phyloP scores from a whole-genome alignment of 2,113 vertebrate species.

The Theristicus caerulescens region DNA sequence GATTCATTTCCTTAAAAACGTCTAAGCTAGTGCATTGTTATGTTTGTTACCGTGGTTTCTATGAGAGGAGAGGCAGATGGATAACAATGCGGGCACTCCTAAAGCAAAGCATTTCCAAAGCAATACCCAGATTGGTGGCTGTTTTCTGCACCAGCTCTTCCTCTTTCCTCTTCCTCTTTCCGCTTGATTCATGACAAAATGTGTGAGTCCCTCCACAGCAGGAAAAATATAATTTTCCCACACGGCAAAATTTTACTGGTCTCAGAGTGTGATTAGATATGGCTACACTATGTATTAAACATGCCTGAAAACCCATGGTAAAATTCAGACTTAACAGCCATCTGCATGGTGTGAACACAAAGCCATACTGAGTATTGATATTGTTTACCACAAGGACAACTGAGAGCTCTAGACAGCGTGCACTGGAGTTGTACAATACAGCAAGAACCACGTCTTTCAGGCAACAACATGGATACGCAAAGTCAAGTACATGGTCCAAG shows the following conservation, averaged over 20 bases:
- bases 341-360: not conserved
- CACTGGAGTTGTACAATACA: not conserved
- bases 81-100: not conserved
- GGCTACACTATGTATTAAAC: not conserved
- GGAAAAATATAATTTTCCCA: not conserved
- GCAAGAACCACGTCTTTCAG: not conserved
- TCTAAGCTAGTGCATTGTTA: conserved; percentile 8
- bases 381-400: rapidly evolving
- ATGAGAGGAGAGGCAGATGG: not conserved
- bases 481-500: not conserved
- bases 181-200: not conserved
- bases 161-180: not conserved
- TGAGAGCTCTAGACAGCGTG: rapidly evolving
- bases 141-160: not conserved
- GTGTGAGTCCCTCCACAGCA: not conserved
- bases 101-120: conserved; percentile 6
- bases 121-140: not conserved
- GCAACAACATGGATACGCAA: not conserved
- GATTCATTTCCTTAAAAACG: conserved; percentile 27
- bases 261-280: not conserved
- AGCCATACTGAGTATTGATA: rapidly evolving
- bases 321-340: not conserved
- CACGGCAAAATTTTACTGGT: not conserved
- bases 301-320: not conserved
- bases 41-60: conserved; percentile 12